A percentile compares a stretch with the other conserved stretches of the same genome.
Evolutionary conservation across 2,797 vertebrate genomes (phyloP).

Genomic region (Sylvia borin): DNA sequence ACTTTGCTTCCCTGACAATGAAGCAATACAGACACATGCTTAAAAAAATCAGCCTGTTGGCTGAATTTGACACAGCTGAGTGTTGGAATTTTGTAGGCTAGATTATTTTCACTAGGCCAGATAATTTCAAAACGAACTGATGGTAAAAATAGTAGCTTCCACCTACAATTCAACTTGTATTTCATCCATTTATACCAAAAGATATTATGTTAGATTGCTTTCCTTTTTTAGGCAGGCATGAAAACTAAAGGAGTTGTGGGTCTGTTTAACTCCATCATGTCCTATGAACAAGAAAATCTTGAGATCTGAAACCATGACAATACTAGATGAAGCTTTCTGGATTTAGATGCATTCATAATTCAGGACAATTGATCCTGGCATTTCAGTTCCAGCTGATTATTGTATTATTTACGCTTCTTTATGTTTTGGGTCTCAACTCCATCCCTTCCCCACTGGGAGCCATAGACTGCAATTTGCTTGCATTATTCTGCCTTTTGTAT

Average conservation of each 20-base stretch:
- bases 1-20: neutral
- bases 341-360: conserved; percentile 37
- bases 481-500: conserved; percentile 37
- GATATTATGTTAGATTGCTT: neutral
- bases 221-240: neutral
- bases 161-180: neutral
- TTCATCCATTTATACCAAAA: neutral
- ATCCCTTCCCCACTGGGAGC: neutral
- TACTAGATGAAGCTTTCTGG: neutral
- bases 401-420: conserved; percentile 36
- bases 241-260: neutral
- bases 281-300: neutral
- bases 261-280: neutral
- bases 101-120: neutral
- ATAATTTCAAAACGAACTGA: neutral
- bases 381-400: conserved; percentile 53
- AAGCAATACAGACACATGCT: neutral
- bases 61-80: neutral
- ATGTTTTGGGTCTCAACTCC: neutral
- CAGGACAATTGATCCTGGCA: conserved; percentile 45
- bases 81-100: neutral
- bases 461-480: conserved; percentile 41
- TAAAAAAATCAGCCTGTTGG: neutral
- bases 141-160: neutral
- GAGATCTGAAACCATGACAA: neutral